Evolutionary conservation across 92 coral and sea anemone genomes (phyloP), one percentile per base, ranked within the genome.

Genomic region (Muricea muricata): DNA sequence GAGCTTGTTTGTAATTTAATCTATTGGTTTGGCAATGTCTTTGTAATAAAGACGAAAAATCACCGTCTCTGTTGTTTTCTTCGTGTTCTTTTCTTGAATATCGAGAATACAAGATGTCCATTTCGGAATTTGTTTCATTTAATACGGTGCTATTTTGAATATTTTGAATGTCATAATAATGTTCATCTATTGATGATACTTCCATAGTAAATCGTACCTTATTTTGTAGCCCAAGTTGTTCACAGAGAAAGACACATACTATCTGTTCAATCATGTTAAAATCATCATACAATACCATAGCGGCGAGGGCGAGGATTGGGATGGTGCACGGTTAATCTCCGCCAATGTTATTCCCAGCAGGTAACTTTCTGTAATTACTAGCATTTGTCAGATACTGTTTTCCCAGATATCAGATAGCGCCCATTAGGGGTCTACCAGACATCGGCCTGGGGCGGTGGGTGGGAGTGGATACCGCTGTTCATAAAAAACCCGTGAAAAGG

Each of bases 211-310:
- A 76, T 72, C 81, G 23, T 75, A 32, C 20, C 2, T 57, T 57
- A 34, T 41, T 85, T 77, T 63, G 28, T 21, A 65, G 75, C 83
- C 84, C 47, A 29, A 21, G 23, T 48, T 57, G 3, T 87, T 24
- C 73, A 74, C 17, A 0, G 31, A 32, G 23, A 18, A 79, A 3
- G 98, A 94, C 79, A 87, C 93, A 30, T 93, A 92, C 84, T 97
- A 97, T 65, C 88, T 97, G 65, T 97, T 97, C 82, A 97, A 97
- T 65, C 99, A 97, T 57, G 90, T 94, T 1, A 94, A 91, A 60
- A 92, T 97, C 46, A 65, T 33, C 10, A 92, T 97, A 70, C 81
- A 71, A 17, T 97, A 92, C 60, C 99, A 97, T 65, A 85, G 83
- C 80, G 99, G 99, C 6, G 24, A 69, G 0, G 91, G 90, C 0